Evolutionary conservation across 2,113 vertebrate species (phyloP).

Genomic region (Thryonomys swinderianus): DNA sequence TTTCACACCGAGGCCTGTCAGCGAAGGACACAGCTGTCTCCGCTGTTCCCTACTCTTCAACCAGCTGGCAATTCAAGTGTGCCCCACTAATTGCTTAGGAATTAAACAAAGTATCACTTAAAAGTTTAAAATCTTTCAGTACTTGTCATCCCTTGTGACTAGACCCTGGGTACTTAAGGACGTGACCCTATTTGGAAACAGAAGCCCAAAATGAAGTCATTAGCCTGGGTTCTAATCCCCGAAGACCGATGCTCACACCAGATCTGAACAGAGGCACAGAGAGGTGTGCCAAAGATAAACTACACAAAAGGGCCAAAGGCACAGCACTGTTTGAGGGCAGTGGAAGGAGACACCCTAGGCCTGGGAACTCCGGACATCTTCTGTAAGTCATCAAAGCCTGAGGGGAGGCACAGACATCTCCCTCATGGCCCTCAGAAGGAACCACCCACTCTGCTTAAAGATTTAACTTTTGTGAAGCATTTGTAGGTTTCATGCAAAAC

Average conservation of each 20-base stretch:
- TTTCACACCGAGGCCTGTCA: background rate
- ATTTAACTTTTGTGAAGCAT: background rate
- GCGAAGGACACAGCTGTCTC: background rate
- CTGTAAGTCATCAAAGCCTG: background rate
- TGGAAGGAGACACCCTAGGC: background rate
- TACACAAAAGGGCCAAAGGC: background rate
- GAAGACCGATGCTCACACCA: background rate
- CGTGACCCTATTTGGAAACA: constrained; percentile 35
- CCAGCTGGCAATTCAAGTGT: constrained; percentile 16
- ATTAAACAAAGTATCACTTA: constrained; percentile 45
- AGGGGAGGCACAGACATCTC: background rate
- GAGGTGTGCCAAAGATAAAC: background rate
- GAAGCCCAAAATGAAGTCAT: background rate
- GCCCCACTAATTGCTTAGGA: background rate
- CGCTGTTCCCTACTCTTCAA: background rate
- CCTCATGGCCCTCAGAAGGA: background rate
- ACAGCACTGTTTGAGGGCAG: background rate
- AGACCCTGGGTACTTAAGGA: background rate
- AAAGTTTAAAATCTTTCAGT: constrained; percentile 10
- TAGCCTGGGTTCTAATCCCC: background rate
- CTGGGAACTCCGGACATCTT: background rate
- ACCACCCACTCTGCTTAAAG: background rate
- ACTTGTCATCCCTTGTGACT: background rate
- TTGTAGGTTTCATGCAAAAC: background rate
- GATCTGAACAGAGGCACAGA: background rate